Evolutionary conservation across 2,113 vertebrate genomes (phyloP).

Genomic region (Ophthalmolycus amberensis): DNA sequence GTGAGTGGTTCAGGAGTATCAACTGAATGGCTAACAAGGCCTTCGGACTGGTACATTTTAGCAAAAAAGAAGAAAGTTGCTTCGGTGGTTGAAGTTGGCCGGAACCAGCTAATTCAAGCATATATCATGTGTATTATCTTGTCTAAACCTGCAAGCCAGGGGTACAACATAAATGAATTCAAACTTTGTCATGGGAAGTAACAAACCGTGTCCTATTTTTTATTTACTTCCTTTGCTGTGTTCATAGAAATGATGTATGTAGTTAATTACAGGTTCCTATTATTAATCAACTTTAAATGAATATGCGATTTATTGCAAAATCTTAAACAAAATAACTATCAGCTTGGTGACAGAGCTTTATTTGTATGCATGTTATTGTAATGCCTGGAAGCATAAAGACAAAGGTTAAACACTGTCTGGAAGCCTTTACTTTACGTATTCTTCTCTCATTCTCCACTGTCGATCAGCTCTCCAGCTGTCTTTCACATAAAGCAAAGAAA

Average conservation of each 20-base stretch:
- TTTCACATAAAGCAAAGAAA: constrained; percentile 14
- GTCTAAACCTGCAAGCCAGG: neutral
- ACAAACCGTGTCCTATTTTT: neutral
- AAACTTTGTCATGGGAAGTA: neutral
- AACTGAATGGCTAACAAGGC: constrained; percentile 16
- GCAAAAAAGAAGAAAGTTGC: neutral
- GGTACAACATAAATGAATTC: neutral
- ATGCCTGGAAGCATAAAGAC: constrained; percentile 20
- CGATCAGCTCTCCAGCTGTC: constrained; percentile 4
- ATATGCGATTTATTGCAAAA: neutral
- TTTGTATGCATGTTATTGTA: constrained; percentile 39
- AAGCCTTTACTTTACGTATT: constrained; percentile 43
- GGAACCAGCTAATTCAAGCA: neutral
- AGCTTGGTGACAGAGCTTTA: neutral
- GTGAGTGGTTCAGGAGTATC: constrained; percentile 2
- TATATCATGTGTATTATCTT: neutral
- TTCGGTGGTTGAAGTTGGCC: neutral
- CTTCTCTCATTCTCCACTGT: neutral
- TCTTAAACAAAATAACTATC: neutral
- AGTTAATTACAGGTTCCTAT: neutral
- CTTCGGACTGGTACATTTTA: neutral
- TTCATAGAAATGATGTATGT: neutral
- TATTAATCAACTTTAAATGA: neutral
- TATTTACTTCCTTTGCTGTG: neutral
- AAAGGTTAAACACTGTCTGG: constrained; percentile 68